Conservation (phyloP, 2,888 invertebrate genomes). For the Hofmannophila pseudospretella region DNA sequence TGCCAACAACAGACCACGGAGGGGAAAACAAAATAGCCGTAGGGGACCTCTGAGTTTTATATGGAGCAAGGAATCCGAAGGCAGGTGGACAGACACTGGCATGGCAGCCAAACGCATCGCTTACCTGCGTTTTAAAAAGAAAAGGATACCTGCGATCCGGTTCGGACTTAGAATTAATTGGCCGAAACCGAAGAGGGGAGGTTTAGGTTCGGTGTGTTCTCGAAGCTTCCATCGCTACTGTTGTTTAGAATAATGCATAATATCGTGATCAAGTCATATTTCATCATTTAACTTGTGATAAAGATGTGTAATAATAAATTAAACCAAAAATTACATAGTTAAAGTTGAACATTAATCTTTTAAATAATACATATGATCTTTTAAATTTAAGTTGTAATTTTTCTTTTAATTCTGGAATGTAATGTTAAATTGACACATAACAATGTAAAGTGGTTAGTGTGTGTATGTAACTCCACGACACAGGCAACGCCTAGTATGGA, state of each 20-base stretch:
- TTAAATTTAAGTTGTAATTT: too few relatives aligned
- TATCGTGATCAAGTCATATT: not conserved
- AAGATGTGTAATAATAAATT: too few relatives aligned
- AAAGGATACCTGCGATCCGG: slow-evolving; percentile 59
- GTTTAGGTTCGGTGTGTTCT: slow-evolving; percentile 11
- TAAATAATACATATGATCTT: too few relatives aligned
- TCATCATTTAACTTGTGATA: too few relatives aligned
- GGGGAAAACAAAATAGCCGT: slow-evolving; percentile 40
- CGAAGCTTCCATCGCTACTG: not conserved
- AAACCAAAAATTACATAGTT: too few relatives aligned
- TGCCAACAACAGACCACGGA: slow-evolving; percentile 28
- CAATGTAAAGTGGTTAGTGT: too few relatives aligned
- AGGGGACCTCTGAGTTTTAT: slow-evolving; percentile 27
- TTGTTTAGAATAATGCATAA: not conserved
- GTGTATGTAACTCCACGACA: too few relatives aligned
- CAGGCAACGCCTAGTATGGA: too few relatives aligned
- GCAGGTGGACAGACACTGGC: slow-evolving; percentile 50
- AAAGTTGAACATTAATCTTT: too few relatives aligned
- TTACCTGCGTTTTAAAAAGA: slow-evolving; percentile 49
- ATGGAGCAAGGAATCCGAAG: slow-evolving; percentile 23
- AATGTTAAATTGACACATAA: too few relatives aligned
- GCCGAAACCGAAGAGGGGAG: slow-evolving; percentile 41
- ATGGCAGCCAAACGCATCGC: slow-evolving; percentile 33
- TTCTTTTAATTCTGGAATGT: too few relatives aligned
- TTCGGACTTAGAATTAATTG: slow-evolving; percentile 54